Evolutionary conservation across 1,140 invertebrate genomes (phyloP), one percentile per base, ranked within the genome.

Genomic region (Heliconius hermathena): DNA sequence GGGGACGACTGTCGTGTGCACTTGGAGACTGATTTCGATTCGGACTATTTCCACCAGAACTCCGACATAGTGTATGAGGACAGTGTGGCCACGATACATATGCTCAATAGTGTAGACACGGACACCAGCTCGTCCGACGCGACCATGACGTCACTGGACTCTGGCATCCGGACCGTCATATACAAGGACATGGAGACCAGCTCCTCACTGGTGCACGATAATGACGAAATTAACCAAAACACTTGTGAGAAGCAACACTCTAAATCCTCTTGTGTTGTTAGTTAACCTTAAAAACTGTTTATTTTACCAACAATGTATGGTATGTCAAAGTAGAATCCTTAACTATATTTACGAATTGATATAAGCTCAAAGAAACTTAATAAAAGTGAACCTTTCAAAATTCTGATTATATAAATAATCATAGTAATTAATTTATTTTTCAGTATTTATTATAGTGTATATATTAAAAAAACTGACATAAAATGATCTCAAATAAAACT

Each of bases 111-210:
- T 22, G 73, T 8, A 26, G 20, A 46, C 22, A 52, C 73, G 73
- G 26, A 54, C 18, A 33, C 20, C 41, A 46, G 41, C 41, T 46
- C 22, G 74, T 76, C 70, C 6, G 78, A 41, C 52, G 46, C 81
- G n/a, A 71, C 16, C 60, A 60, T 80, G 75, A 81, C 81, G 13
- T 85, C 87, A 2, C 73, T 86, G 46, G 85, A 83, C 46, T 88
- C 86, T 9, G 85, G 80, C 46, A 81, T 81, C n/a, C 57, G 54
- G 38, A 88, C 87, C 9, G 88, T 86, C 22, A 85, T 89, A n/a
- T 87, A 84, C 81, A 85, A 83, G 52, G 84, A 84, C 81, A 85
- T 83, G 57, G 84, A 83, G 3, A 83, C 77, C 18, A 74, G 83
- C 77, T 46, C 41, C 41, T 46, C 41, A 13, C 41, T 16, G 3